Evolutionary conservation across 2,888 invertebrate species (phyloP).

Genomic region (Synergus laeviventris): DNA sequence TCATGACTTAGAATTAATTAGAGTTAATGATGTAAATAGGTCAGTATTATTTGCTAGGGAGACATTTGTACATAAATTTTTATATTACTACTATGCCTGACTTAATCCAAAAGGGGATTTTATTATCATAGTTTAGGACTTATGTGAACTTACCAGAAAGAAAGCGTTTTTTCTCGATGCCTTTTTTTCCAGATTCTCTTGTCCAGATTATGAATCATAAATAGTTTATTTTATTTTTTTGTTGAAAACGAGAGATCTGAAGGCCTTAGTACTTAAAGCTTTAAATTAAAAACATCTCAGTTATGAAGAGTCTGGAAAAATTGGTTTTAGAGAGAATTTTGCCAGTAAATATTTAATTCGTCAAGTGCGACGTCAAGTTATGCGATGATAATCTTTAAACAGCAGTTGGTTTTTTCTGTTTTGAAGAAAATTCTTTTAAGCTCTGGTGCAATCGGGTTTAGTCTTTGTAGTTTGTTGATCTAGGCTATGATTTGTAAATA

Average conservation of each 20-base stretch:
- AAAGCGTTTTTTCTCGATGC: neutral
- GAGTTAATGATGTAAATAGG: constrained; percentile 37
- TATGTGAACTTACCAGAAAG: neutral
- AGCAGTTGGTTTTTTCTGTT: neutral
- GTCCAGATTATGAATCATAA: neutral
- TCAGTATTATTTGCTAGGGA: constrained; percentile 22
- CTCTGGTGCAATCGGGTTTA: constrained; percentile 23
- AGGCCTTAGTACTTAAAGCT: neutral
- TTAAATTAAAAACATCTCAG: neutral
- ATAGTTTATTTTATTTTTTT: neutral
- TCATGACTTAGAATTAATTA: constrained; percentile 17
- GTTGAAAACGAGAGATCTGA: neutral
- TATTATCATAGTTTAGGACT: constrained; percentile 5
- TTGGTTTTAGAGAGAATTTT: neutral
- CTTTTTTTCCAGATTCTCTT: constrained; percentile 10
- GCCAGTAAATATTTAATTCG: neutral
- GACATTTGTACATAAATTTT: constrained; percentile 15
- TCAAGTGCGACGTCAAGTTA: constrained; percentile 2
- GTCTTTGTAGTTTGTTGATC: constrained; percentile 2
- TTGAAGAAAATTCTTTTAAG: constrained; percentile 7
- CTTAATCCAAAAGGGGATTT: constrained; percentile 9
- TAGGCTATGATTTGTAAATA: constrained; percentile 40
- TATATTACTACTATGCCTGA: neutral
- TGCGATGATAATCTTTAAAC: constrained; percentile 19
- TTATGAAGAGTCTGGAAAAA: constrained; percentile 10